Base-by-base conservation (phyloP, 1,140 invertebrate species). In the Stenopsyche tienmushanensis region DNA sequence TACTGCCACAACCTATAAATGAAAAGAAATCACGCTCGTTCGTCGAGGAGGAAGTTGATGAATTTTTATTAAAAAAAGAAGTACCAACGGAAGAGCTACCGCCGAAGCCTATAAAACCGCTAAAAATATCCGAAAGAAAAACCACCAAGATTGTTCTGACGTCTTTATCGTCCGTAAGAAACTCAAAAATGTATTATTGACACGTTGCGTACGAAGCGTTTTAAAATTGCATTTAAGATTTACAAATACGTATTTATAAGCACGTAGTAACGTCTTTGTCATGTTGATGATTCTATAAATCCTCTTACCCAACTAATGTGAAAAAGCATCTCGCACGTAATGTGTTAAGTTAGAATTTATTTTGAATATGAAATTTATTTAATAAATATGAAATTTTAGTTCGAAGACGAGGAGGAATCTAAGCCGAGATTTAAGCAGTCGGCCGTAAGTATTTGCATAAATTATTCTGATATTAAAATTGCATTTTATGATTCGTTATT, bases 61-160 rank as follows among this genome's bases (percentile, higher is more conserved):
- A 85, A 71, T 84, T 84, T 70, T 63, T 85, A n/a, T 79, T 81
- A 58, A 85, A 84, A 72, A 84, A 83, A 69, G 80, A 78, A 60
- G 67, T 66, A 2, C 71, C 72, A n/a, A 58, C 66, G 13, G 73
- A 71, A 57, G 64, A 64, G 45, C 69, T 44, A 0, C 66, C 66
- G 2, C 45, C 45, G 10, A 63, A 52, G 64, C 10, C 57, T 34
- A 13, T 18, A 29, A 52, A 49, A 18, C 7, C 42, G 3, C 10
- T 25, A 23, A 55, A 60, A 39, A 21, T 9, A 29, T n/a, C n/a
- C 10, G 47, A 63, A 3, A 76, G 74, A 20, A 70, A 66, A 34
- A 71, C 73, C 1, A 74, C 78, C 0, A 75, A 75, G 57, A 79
- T 79, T 50, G 73, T 71, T 21, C 74, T 79, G 49, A 77, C 78